Base-by-base conservation (phyloP, 2,113 vertebrate genomes). In the Myodes glareolus region DNA sequence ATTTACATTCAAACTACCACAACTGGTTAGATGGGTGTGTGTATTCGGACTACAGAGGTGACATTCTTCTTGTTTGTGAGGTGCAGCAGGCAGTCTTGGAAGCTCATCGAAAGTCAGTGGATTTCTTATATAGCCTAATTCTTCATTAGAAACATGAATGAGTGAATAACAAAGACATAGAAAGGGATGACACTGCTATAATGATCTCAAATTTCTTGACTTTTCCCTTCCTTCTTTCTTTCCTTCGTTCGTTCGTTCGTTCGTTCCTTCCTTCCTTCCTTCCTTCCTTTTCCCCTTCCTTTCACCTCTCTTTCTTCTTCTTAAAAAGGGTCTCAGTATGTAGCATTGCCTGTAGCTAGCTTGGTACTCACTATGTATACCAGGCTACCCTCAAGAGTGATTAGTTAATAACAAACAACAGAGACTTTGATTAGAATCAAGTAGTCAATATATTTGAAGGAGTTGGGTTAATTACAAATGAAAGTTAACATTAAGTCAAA, bases 371-470 rank as follows among this genome's bases (percentile, higher is more conserved):
- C 42, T 86, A 33, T 50, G 11, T 36, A 87, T 9, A 47, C 4
- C 29, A 67, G 29, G 29, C 9, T 86, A 13, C 9, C 42, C 29
- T 47, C 27, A 78, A 68, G 31, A 78, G 6, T 2, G 52, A 29
- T 95, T 82, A 82, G n/a, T 94, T 93, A 90, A 73, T 75, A 90
- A 78, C n/a, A 90, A 82, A 84, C 68, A 65, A 29, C 10, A 88
- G 21, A 92, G 45, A 63, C 3, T 77, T 87, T 89, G 16, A 96
- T 82, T 94, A 84, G 5, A 61, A 93, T 72, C 80, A 76, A 85
- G 42, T 94, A 89, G 39, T 76, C 90, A 94, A 75, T 52, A n/a
- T 80, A 58, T 94, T 95, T 50, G n/a, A 52, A 96, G 95, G 58
- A 84, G 29, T 61, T 77, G 7, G 67, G 58, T 92, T 70, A 68